Conservation (phyloP, 2,888 invertebrate genomes). For the Calliphora vomitoria region DNA sequence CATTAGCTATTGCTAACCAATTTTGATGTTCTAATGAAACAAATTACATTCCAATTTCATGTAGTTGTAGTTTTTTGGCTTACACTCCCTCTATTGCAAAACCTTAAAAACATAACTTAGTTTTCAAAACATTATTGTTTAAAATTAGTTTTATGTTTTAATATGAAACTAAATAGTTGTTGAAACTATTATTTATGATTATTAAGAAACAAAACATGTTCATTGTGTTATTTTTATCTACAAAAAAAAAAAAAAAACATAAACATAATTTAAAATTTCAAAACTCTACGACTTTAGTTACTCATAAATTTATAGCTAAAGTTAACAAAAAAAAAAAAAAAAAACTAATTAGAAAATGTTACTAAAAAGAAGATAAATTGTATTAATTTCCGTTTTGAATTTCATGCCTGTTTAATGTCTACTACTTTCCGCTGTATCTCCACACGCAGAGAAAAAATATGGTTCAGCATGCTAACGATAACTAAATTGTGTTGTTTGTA, state of each 20-base stretch:
- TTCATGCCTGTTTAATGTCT: conserved; percentile 22
- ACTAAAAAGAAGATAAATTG: conserved; percentile 14
- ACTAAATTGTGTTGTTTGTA: too few relatives aligned
- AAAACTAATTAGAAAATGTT: background rate
- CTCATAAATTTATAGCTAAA: background rate
- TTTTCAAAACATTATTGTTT: background rate
- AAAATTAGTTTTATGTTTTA: background rate
- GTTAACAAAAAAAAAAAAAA: background rate
- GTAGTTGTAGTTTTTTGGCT: too few relatives aligned
- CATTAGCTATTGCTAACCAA: too few relatives aligned
- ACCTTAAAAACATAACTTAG: background rate
- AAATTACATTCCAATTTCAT: too few relatives aligned
- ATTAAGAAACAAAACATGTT: background rate
- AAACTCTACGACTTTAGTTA: background rate
- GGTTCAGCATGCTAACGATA: too few relatives aligned
- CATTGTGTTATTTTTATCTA: background rate
- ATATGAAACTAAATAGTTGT: background rate
- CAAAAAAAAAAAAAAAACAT: background rate
- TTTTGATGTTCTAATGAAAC: too few relatives aligned
- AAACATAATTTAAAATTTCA: background rate
- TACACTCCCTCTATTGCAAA: background rate
- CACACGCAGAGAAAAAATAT: too few relatives aligned
- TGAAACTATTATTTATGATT: background rate
- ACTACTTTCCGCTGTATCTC: background rate
- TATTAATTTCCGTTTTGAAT: conserved; percentile 34